Percentiles rank a stretch among this genome's conserved stretches.
phyloP scores from a whole-genome alignment of 2,888 invertebrate genomes.

The Strigamia maritima region DNA sequence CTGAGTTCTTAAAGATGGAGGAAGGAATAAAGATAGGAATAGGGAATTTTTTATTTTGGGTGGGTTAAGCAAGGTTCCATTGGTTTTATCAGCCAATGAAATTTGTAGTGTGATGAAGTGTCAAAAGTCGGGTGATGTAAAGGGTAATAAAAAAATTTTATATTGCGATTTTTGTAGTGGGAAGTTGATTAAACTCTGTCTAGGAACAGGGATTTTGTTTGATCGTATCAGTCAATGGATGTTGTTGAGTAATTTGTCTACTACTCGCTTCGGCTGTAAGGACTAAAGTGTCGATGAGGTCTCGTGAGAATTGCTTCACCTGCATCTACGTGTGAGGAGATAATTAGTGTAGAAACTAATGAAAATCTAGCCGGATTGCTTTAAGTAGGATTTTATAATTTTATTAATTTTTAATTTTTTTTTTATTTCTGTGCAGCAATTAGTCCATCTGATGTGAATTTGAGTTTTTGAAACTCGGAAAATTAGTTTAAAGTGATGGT shows the following conservation, averaged over 20 bases:
- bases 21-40: not conserved
- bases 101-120: not conserved
- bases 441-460: too few relatives aligned
- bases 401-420: constrained; percentile 3
- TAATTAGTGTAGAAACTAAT: not conserved
- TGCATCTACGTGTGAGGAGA: not conserved
- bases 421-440: not conserved
- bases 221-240: not conserved
- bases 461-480: too few relatives aligned
- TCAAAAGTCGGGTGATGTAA: not conserved
- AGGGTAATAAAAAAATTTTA: not conserved
- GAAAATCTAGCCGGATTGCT: not conserved
- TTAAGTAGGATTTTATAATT: not conserved
- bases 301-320: not conserved
- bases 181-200: not conserved
- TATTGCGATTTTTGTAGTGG: not conserved
- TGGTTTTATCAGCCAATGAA: too few relatives aligned
- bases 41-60: not conserved
- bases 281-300: not conserved
- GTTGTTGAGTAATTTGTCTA: constrained; percentile 11
- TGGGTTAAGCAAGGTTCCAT: not conserved
- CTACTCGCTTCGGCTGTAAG: not conserved
- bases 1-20: not conserved
- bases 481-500: too few relatives aligned
- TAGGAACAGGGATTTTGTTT: not conserved